Evolutionary conservation across 2,888 invertebrate species (phyloP).

Genomic region (Acanthosepion pharaonis): DNA sequence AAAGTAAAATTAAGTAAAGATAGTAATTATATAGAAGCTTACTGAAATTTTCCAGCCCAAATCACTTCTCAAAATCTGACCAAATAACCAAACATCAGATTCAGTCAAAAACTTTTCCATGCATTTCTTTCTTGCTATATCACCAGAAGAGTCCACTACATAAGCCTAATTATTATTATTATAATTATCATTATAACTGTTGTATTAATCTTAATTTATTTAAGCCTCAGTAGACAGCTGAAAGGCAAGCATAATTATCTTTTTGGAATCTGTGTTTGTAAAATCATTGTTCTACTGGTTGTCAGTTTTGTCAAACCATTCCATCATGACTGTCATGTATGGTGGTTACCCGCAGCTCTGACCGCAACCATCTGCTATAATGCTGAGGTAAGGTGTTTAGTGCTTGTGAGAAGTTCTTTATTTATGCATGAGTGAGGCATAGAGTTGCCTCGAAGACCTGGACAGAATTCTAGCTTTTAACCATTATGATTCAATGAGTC

Average conservation of each 20-base stretch:
- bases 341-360: background rate
- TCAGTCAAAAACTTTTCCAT: too few species aligned
- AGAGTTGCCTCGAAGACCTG: background rate
- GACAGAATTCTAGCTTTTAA: conserved; percentile 3
- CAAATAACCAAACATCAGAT: too few species aligned
- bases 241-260: background rate
- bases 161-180: background rate
- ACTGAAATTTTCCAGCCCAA: too few species aligned
- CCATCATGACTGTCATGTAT: background rate
- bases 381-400: background rate
- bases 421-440: background rate
- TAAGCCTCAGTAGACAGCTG: background rate
- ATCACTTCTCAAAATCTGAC: too few species aligned
- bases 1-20: too few species aligned
- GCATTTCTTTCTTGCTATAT: too few species aligned
- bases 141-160: background rate
- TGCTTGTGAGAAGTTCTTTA: background rate
- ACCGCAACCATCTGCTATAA: background rate
- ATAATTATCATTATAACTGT: background rate
- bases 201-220: background rate
- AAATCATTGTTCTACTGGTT: background rate
- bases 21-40: too few species aligned
- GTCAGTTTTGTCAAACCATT: conserved; percentile 33
- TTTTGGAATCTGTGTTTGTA: conserved; percentile 1
- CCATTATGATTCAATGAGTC: background rate